A percentile compares a stretch with the other conserved stretches of the same genome.
phyloP scores from a whole-genome alignment of 2,113 vertebrate species.

The Mesoclemmys tuberculata region DNA sequence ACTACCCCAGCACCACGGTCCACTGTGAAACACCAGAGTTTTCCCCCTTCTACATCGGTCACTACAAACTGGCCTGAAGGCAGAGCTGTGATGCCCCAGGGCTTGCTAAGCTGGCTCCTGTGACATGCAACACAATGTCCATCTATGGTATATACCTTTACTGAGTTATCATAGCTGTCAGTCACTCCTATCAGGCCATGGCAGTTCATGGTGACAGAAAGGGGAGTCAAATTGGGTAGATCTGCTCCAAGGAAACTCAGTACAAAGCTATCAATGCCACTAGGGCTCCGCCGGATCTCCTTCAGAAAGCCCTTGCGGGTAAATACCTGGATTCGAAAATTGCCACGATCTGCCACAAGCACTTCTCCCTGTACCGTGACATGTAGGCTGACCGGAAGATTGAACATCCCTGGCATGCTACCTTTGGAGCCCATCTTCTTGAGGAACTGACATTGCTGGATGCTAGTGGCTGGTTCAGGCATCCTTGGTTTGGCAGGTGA shows the following conservation, averaged over 20 bases:
- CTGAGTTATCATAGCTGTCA: conserved; percentile 96
- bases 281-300: conserved; percentile 94
- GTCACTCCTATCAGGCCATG: conserved; percentile 95
- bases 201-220: conserved; percentile 94
- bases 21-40: conserved; percentile 95
- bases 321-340: conserved; percentile 95
- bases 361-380: conserved; percentile 93
- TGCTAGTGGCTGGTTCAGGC: conserved; percentile 71
- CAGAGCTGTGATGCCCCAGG: conserved; percentile 95
- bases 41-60: conserved; percentile 95
- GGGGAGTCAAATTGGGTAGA: conserved; percentile 91
- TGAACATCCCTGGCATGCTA: conserved; percentile 93
- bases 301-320: conserved; percentile 95
- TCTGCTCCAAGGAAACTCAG: conserved; percentile 95
- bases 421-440: conserved; percentile 98
- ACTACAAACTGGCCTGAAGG: conserved; percentile 96
- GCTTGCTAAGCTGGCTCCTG: conserved; percentile 95
- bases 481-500: conserved; percentile 83
- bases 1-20: conserved; percentile 92
- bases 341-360: conserved; percentile 94
- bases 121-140: conserved; percentile 95
- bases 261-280: conserved; percentile 95
- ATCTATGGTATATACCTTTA: conserved; percentile 96
- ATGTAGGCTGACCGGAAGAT: conserved; percentile 92
- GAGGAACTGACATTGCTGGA: conserved; percentile 91